Percentiles rank a stretch among this genome's conserved stretches.
Evolutionary conservation across 2,888 invertebrate genomes (phyloP).

Genomic region (Conomelus anceps): DNA sequence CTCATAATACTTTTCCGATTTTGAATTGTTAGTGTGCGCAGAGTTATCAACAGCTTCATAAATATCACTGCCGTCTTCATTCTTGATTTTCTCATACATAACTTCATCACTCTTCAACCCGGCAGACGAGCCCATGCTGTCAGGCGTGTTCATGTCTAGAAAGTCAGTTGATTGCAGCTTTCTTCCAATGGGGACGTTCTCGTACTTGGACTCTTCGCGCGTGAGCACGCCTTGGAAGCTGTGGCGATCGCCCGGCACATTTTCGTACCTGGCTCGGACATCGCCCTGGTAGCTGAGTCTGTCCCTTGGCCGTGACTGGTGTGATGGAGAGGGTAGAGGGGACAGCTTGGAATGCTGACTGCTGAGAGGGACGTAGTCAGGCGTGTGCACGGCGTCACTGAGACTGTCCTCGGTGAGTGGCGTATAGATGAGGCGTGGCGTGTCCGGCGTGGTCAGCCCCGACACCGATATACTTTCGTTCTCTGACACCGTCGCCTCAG

Average conservation of each 20-base stretch:
- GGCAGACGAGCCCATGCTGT: not conserved
- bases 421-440: slow-evolving; percentile 34
- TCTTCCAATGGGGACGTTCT: not conserved
- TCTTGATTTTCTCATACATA: slow-evolving; percentile 24
- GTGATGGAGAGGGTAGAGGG: slow-evolving; percentile 6
- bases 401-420: slow-evolving; percentile 34
- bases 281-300: slow-evolving; percentile 37
- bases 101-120: slow-evolving; percentile 17
- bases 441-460: slow-evolving; percentile 35
- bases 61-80: slow-evolving; percentile 18
- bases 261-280: slow-evolving; percentile 21
- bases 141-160: slow-evolving; percentile 1
- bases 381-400: slow-evolving; percentile 23
- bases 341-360: slow-evolving; percentile 8
- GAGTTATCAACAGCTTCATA: slow-evolving; percentile 19
- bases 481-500: slow-evolving; percentile 38
- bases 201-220: slow-evolving; percentile 18
- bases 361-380: slow-evolving; percentile 6
- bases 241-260: slow-evolving; percentile 25
- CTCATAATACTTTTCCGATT: slow-evolving; percentile 21
- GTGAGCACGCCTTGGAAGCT: slow-evolving; percentile 29
- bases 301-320: slow-evolving; percentile 38
- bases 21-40: not conserved
- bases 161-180: slow-evolving; percentile 9
- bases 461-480: slow-evolving; percentile 37